phyloP scores from a whole-genome alignment of 2,113 vertebrate species.

The Carassius gibelio region DNA sequence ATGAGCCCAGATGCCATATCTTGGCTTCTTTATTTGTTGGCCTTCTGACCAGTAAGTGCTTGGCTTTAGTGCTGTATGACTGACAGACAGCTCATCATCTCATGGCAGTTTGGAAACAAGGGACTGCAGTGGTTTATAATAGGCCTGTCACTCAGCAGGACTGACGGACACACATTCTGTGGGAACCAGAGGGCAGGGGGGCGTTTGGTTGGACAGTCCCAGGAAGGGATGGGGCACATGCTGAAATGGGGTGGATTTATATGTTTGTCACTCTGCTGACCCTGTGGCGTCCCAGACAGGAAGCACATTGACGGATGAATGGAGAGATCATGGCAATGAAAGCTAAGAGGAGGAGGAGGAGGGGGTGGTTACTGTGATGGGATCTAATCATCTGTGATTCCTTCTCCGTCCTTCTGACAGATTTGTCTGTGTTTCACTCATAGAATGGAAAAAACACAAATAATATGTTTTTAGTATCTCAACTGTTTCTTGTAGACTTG shows the following conservation, averaged over 20 bases:
- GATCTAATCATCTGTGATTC: slow-evolving; percentile 30
- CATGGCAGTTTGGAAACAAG: slow-evolving; percentile 15
- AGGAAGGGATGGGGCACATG: slow-evolving; percentile 57
- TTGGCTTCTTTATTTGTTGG: not conserved
- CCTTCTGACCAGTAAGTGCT: not conserved
- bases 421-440: not conserved
- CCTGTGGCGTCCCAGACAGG: slow-evolving; percentile 65
- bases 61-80: slow-evolving; percentile 19
- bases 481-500: not conserved
- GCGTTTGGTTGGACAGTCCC: slow-evolving; percentile 3
- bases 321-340: slow-evolving; percentile 73
- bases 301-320: slow-evolving; percentile 71
- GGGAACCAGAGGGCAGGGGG: slow-evolving; percentile 65
- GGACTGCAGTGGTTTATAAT: slow-evolving; percentile 46
- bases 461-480: not conserved
- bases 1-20: slow-evolving; percentile 1
- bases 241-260: slow-evolving; percentile 69
- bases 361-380: slow-evolving; percentile 9
- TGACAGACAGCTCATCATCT: slow-evolving; percentile 23
- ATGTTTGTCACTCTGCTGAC: slow-evolving; percentile 72
- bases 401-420: slow-evolving; percentile 11
- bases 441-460: slow-evolving; percentile 14
- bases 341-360: slow-evolving; percentile 35
- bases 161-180: slow-evolving; percentile 69
- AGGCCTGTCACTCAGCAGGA: slow-evolving; percentile 65